phyloP scores from a whole-genome alignment of 2,888 invertebrate species.

The Iphiclides podalirius region DNA sequence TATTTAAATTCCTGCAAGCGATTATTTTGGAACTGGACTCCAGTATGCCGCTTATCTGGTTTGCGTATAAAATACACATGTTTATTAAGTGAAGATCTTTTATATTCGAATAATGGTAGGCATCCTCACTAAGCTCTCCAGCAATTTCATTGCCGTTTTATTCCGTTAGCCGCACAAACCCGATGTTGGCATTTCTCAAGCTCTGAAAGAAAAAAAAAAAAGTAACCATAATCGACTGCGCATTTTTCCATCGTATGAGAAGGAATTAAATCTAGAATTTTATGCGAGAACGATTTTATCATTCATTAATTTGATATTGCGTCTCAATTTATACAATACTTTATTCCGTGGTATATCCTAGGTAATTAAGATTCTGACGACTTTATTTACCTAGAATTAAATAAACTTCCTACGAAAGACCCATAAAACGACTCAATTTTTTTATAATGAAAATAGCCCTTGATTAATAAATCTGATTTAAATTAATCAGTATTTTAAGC shows the following conservation, averaged over 20 bases:
- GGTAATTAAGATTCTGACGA: constrained; percentile 12
- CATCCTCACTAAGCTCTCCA: constrained; percentile 56
- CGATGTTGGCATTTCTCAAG: constrained; percentile 32
- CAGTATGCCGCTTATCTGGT: constrained; percentile 56
- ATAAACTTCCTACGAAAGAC: background rate
- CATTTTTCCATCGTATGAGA: constrained; percentile 43
- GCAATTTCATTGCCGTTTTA: constrained; percentile 40
- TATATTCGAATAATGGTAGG: constrained; percentile 58
- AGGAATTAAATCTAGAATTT: constrained; percentile 46
- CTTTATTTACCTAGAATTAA: constrained; percentile 7
- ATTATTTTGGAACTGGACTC: constrained; percentile 60
- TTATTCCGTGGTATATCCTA: constrained; percentile 24
- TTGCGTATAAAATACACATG: constrained; percentile 62
- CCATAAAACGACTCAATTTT: background rate
- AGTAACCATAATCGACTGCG: constrained; percentile 50
- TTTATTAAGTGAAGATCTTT: constrained; percentile 68
- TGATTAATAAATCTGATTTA: too few species aligned
- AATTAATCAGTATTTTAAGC: too few species aligned
- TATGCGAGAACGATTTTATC: constrained; percentile 47
- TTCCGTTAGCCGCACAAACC: constrained; percentile 35
- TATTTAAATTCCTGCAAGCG: constrained; percentile 66
- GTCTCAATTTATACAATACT: constrained; percentile 16
- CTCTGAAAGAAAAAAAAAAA: constrained; percentile 38
- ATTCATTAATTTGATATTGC: constrained; percentile 25
- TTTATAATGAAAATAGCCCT: too few species aligned